Conservation (phyloP, 2,888 invertebrate genomes). For the Phortica magna region DNA sequence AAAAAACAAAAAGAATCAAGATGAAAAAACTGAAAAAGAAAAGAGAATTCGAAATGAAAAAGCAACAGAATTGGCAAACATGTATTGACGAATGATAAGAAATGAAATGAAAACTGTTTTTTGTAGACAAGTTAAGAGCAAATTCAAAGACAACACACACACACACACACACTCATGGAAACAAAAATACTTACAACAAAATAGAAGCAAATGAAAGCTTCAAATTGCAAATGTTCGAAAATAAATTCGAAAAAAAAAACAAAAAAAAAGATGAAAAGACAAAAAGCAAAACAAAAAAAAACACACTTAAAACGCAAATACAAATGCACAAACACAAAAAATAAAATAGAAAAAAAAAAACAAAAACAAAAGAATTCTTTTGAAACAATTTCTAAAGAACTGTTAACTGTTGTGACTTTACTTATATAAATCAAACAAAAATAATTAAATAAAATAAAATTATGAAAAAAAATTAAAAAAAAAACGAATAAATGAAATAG, state of each 20-base stretch:
- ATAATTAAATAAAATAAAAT: slow-evolving; percentile 20
- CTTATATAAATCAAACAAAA: slow-evolving; percentile 43
- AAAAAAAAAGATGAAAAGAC: background rate
- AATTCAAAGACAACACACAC: background rate
- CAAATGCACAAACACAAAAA: slow-evolving; percentile 26
- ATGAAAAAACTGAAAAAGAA: background rate
- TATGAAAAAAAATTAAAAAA: slow-evolving; percentile 41
- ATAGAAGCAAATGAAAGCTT: background rate
- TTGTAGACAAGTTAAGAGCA: slow-evolving; percentile 42
- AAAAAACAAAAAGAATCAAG: slow-evolving; percentile 8
- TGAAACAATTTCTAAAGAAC: slow-evolving; percentile 63
- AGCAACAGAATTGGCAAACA: too few species aligned
- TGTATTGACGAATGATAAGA: background rate
- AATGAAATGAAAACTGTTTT: slow-evolving; percentile 11
- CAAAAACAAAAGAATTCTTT: slow-evolving; percentile 46
- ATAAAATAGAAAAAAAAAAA: slow-evolving; percentile 37
- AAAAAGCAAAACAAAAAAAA: background rate
- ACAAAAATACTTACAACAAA: background rate
- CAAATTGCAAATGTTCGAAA: background rate
- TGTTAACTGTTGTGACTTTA: slow-evolving; percentile 56
- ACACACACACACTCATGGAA: slow-evolving; percentile 19
- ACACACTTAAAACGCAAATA: background rate
- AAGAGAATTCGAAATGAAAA: too few species aligned
- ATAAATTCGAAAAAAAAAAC: background rate
- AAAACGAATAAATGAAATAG: slow-evolving; percentile 19